Evolutionary conservation across 2,888 invertebrate species (phyloP), one percentile per base, ranked within the genome.

Genomic region (Ormyrus thymus): DNA sequence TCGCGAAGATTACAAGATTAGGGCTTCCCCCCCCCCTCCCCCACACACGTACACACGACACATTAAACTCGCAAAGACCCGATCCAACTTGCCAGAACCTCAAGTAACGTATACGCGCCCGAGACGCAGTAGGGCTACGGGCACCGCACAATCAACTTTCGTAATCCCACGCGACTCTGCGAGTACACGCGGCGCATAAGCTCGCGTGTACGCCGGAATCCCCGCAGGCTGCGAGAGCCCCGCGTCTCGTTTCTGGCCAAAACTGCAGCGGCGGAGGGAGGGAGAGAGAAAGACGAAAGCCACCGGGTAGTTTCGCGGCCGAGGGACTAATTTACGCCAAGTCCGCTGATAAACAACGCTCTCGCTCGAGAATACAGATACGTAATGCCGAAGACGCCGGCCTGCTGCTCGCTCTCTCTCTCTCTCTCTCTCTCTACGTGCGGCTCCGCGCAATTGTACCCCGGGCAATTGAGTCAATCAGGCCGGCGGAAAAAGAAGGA

Each of bases 301-400:
- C 64, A 64, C 65, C 74, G 86, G 84, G 85, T 86, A 86, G 86
- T 85, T 86, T 80, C 83, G 78, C 85, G 85, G 82, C 82, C 84
- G 82, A 82, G 68, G 78, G 81, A 83, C 86, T 88, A 88, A 89
- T 89, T 89, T 89, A 89, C 86, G 85, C 83, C 84, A 87, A 88
- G 88, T 87, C 87, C 82, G 82, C 86, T 85, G 88, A 89, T 89
- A 89, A 89, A 89, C 46, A 75, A 64, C 50, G 56, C 58, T 46
- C 66, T 15, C 50, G 59, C 59, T 58, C 7, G 73, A 68, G 78
- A 45, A 66, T 78, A 58, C 61, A 29, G 29, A 29, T 11, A 6
- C 55, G 7, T 8, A 10, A 64, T 53, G 13, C 13, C 68, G 45
- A 69, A 64, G 58, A 69, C 73, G 50, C 45, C 50, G 1, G 6